phyloP scores from a whole-genome alignment of 2,888 invertebrate species.

The Candidula unifasciata region DNA sequence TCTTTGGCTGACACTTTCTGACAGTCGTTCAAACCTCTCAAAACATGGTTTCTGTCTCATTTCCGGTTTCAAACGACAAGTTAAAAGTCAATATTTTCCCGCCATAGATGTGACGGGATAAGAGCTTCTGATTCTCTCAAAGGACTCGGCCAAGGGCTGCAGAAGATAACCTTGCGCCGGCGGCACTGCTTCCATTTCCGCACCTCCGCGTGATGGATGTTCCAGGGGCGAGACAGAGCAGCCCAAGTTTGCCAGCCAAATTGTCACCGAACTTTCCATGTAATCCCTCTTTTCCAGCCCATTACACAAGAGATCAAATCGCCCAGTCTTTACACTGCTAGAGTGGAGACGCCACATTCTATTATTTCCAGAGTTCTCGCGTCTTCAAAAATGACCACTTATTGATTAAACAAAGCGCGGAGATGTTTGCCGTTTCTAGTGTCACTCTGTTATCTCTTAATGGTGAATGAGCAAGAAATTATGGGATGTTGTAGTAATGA shows the following conservation, averaged over 20 bases:
- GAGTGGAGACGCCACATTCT: constrained; percentile 29
- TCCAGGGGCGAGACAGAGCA: constrained; percentile 31
- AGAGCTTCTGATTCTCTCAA: constrained; percentile 4
- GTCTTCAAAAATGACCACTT: constrained; percentile 31
- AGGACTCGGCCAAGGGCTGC: neutral
- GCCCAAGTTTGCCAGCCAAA: constrained; percentile 33
- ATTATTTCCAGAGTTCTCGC: constrained; percentile 27
- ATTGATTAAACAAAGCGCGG: constrained; percentile 27
- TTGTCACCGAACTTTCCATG: constrained; percentile 41
- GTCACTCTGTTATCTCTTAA: constrained; percentile 41
- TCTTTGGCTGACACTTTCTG: constrained; percentile 22
- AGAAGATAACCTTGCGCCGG: constrained; percentile 43
- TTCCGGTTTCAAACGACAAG: constrained; percentile 51
- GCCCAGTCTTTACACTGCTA: neutral
- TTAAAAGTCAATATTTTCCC: constrained; percentile 52
- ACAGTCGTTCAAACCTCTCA: constrained; percentile 44
- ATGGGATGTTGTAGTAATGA: constrained; percentile 19
- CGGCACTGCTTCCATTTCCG: constrained; percentile 50
- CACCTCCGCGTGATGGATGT: constrained; percentile 46
- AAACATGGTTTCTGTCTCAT: constrained; percentile 52
- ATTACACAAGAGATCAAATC: constrained; percentile 44
- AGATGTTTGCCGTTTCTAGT: constrained; percentile 1
- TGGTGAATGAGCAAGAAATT: constrained; percentile 27
- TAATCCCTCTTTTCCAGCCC: constrained; percentile 42
- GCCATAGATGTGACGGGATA: constrained; percentile 35